Evolutionary conservation across 2,113 vertebrate genomes (phyloP).

Genomic region (Neomonachus schauinslandi): DNA sequence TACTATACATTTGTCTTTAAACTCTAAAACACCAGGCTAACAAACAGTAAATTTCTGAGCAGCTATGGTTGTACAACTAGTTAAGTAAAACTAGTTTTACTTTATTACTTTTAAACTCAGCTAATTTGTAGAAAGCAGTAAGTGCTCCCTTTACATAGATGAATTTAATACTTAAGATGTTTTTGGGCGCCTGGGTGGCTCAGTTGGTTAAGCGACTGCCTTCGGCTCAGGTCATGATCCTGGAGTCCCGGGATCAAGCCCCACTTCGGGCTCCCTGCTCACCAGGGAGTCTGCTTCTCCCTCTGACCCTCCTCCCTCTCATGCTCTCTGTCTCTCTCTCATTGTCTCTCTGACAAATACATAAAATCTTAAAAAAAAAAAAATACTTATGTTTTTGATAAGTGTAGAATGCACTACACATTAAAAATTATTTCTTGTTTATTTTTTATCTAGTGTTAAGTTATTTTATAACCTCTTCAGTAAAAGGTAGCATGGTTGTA

Average conservation of each 20-base stretch:
- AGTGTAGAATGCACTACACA: neutral
- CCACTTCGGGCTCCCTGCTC: too few relatives aligned
- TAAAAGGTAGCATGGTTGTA: neutral
- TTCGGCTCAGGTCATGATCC: too few relatives aligned
- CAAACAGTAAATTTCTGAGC: neutral
- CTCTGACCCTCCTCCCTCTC: too few relatives aligned
- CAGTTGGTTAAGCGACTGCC: too few relatives aligned
- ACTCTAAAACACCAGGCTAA: neutral
- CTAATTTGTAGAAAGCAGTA: constrained; percentile 44
- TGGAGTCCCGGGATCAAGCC: too few relatives aligned
- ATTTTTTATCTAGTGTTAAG: neutral
- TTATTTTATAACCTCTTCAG: neutral
- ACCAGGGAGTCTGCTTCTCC: too few relatives aligned
- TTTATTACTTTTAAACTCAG: constrained; percentile 34
- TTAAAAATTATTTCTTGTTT: neutral
- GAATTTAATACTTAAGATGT: neutral
- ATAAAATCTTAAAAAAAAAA: too few relatives aligned
- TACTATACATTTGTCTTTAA: constrained; percentile 17
- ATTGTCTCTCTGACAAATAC: too few relatives aligned
- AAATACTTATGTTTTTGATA: neutral
- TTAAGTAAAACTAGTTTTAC: constrained; percentile 25
- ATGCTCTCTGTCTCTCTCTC: too few relatives aligned
- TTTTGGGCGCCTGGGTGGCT: neutral
- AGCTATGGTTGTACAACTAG: neutral
- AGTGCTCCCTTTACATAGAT: neutral